These are phyloP conservation scores for Chrysoperla carnea DNA, from an alignment of 1,140 invertebrate genomes.

Conservation along the genomic window DNA sequence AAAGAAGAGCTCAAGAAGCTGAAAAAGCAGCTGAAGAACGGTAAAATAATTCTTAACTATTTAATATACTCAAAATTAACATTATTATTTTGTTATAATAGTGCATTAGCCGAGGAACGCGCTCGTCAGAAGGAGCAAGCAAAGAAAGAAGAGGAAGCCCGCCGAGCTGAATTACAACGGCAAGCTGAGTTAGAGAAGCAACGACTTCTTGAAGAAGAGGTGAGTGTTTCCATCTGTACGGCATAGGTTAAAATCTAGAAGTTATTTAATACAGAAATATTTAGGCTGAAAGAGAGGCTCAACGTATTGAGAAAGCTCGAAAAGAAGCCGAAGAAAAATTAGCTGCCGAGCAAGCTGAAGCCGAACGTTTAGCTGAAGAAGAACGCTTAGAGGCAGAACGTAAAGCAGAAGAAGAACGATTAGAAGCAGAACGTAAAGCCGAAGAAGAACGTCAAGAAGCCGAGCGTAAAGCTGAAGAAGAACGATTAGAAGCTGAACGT, in stretches of 20 bases:
- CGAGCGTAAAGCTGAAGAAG: conserved; percentile 22
- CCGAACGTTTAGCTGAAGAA: background rate
- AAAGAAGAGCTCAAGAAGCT: conserved; percentile 31
- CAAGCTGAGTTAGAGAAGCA: background rate
- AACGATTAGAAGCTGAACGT: conserved; percentile 20
- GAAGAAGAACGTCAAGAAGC: conserved; percentile 14
- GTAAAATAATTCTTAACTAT: conserved; percentile 16
- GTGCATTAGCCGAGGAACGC: conserved; percentile 22
- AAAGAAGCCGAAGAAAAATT: background rate
- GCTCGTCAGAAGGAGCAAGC: conserved; percentile 18
- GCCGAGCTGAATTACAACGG: conserved; percentile 2
- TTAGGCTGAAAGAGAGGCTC: background rate
- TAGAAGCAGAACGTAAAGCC: conserved; percentile 24
- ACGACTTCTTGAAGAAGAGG: background rate
- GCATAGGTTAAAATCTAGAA: background rate
- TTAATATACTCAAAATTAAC: background rate
- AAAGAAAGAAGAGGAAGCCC: conserved; percentile 14
- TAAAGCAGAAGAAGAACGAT: conserved; percentile 18
- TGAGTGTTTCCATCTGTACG: background rate
- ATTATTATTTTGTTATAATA: background rate
- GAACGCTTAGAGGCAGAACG: conserved; percentile 12
- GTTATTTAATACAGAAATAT: conserved; percentile 1
- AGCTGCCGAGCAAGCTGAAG: conserved; percentile 21
- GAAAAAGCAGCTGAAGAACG: conserved; percentile 37
- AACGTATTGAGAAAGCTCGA: conserved; percentile 1